Conservation (phyloP, 2,888 invertebrate genomes). For the Chorisops tibialis region DNA sequence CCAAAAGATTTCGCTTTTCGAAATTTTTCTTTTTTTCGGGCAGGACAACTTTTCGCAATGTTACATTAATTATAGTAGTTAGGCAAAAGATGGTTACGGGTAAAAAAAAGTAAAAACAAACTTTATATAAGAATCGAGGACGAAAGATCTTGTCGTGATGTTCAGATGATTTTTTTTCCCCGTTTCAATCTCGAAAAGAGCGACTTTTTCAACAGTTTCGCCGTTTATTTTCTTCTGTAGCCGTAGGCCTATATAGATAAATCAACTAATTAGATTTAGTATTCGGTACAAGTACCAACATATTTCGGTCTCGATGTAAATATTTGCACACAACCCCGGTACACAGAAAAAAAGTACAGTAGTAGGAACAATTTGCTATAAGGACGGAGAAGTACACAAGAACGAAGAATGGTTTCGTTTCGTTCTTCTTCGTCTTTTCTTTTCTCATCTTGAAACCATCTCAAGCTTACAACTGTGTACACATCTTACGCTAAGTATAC, state of each 20-base stretch:
- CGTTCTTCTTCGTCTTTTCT: background rate
- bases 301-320: conserved; percentile 19
- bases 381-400: background rate
- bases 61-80: no score
- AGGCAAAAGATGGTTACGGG: no score
- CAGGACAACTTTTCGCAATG: no score
- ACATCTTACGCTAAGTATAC: background rate
- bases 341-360: background rate
- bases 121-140: no score
- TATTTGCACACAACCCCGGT: conserved; percentile 4
- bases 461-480: background rate
- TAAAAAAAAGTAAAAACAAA: no score
- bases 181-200: no score
- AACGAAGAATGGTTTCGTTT: background rate
- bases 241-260: conserved; percentile 17
- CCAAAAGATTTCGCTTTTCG: conserved; percentile 1
- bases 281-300: conserved; percentile 11
- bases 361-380: background rate
- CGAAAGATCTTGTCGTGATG: no score
- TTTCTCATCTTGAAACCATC: no score
- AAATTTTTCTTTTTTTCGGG: background rate
- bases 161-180: no score
- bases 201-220: background rate
- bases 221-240: background rate
- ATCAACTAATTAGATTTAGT: conserved; percentile 28